These are phyloP conservation scores for Aurelia coerulea DNA, from an alignment of 30 jellyfish, hydroid and myxozoan species.

Conservation along the genomic window DNA sequence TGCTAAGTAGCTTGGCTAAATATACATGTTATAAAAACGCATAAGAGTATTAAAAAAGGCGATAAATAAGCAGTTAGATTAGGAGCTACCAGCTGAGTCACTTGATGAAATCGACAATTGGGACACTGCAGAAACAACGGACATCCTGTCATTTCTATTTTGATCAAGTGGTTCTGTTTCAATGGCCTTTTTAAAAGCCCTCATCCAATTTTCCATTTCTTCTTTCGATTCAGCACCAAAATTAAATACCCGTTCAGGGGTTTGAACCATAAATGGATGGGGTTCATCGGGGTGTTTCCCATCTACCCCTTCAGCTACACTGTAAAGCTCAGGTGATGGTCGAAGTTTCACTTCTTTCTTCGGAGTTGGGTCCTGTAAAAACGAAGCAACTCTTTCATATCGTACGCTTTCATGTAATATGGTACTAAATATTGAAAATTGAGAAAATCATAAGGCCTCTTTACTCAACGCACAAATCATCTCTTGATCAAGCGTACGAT, in stretches of 20 bases:
- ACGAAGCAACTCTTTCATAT: no score
- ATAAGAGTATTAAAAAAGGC: no score
- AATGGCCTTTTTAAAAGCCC: constrained; percentile 76
- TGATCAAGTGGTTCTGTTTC: constrained; percentile 39
- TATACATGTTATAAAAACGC: no score
- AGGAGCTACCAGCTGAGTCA: constrained; percentile 18
- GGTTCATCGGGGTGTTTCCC: constrained; percentile 92
- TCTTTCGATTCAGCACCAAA: constrained; percentile 70
- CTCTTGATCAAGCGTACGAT: no score
- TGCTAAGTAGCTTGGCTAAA: no score
- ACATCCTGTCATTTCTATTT: constrained; percentile 1
- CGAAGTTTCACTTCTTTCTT: constrained; percentile 27
- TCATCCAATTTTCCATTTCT: constrained; percentile 80
- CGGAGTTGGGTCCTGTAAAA: constrained; percentile 48
- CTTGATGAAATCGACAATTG: constrained; percentile 46
- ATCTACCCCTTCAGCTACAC: constrained; percentile 79
- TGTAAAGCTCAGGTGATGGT: constrained; percentile 19
- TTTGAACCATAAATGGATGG: constrained; percentile 73
- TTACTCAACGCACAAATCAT: no score
- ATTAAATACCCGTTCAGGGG: constrained; percentile 78
- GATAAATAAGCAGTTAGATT: no score
- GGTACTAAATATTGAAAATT: no score
- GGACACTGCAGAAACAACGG: constrained; percentile 38
- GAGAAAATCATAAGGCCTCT: no score
- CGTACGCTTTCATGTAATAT: no score